phyloP scores from a whole-genome alignment of 2,888 invertebrate species.

The Cheilosia variabilis region DNA sequence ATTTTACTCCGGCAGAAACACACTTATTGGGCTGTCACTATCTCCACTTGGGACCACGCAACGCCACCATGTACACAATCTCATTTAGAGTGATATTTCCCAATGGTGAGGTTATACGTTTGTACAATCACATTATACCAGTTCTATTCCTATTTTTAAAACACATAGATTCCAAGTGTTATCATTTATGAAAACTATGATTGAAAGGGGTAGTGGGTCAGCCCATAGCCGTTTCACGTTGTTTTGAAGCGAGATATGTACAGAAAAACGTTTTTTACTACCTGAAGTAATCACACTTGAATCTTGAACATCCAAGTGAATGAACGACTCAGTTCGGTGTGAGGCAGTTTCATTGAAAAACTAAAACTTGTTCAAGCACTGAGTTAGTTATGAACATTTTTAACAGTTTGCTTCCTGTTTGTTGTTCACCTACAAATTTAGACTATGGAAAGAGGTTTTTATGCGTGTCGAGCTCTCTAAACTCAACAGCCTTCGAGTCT shows the following conservation, averaged over 20 bases:
- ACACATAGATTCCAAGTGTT: too few species aligned
- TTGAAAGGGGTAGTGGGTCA: too few species aligned
- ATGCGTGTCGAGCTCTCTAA: background rate
- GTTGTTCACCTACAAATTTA: constrained; percentile 3
- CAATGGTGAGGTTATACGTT: too few species aligned
- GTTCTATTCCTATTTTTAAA: too few species aligned
- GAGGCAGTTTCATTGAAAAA: constrained; percentile 28
- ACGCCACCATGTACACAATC: too few species aligned
- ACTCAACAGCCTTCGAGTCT: background rate
- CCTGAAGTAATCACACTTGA: constrained; percentile 2
- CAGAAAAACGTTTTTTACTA: background rate
- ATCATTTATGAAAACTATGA: too few species aligned
- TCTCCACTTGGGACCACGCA: too few species aligned
- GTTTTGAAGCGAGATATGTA: background rate
- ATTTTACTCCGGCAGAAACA: too few species aligned
- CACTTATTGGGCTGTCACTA: too few species aligned
- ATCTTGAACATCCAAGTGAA: background rate
- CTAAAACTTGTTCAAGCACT: constrained; percentile 1
- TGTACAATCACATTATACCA: too few species aligned
- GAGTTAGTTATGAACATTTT: background rate
- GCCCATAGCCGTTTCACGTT: background rate
- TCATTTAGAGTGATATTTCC: too few species aligned
- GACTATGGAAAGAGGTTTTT: background rate
- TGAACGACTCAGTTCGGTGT: background rate
- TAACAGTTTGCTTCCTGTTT: constrained; percentile 16